Evolutionary conservation across 1,140 invertebrate genomes (phyloP), one percentile per base, ranked within the genome.

Genomic region (Penaeus japonicus): DNA sequence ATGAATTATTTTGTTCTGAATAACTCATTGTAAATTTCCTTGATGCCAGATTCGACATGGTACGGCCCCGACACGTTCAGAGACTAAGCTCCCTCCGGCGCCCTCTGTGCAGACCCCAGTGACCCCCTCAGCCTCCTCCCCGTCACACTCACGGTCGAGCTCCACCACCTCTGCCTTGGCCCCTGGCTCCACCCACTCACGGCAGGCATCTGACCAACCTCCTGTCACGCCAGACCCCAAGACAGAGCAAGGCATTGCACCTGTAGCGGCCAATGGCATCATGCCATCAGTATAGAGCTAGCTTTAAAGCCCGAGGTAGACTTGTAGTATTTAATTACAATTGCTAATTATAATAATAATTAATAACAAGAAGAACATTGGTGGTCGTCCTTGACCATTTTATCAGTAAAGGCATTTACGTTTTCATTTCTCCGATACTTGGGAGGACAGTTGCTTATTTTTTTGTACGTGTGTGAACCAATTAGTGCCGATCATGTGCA

Each of bases 71-170:
- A 90, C 90, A 55, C n/a, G 91, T 77, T 62, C 85, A 35, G 89
- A 89, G 77, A 81, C 90, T 57, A 89, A 90, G 70, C 73, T 91
- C 73, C 65, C 91, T 57, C 90, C 90, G 10, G 84, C 90, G 30
- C 88, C 90, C 1, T 90, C 90, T 12, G 84, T 90, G 10, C 85
- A 85, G 62, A 90, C 87, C 62, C 62, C 89, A 0, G 90, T 90
- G 35, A 88, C 89, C 3, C 89, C 90, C 12, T 80, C 86, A 22
- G 79, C 90, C 54, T 89, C 90, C 24, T 78, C 90, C 20, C 87
- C 90, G 10, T 82, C 89, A 18, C 89, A 90, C 78, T 89, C 89
- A 22, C 89, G 88, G 32, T 84, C 89, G 70, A 91, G 85, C 80
- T 91, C 91, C 78, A 75, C 83, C 20, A 89, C 83, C 78, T 89